Conservation (phyloP, 2,888 invertebrate species). For the Andrena chrysosceles region DNA sequence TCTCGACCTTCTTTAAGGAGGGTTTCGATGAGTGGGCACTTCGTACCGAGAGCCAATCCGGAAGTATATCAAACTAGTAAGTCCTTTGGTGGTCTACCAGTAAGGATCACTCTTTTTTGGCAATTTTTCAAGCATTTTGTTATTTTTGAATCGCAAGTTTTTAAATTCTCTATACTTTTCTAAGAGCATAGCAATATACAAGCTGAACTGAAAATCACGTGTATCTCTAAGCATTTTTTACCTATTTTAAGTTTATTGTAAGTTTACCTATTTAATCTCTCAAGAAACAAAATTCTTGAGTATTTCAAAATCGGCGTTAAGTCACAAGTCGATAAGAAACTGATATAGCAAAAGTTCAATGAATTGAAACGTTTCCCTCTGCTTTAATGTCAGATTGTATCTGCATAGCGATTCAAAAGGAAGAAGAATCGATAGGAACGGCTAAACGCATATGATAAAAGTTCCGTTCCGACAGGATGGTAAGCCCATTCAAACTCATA, state of each 20-base stretch:
- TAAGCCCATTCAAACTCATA: conserved; percentile 39
- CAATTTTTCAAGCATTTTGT: neutral
- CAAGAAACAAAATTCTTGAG: neutral
- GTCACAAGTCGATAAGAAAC: neutral
- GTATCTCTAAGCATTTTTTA: too few relatives aligned
- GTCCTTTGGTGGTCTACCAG: conserved; percentile 6
- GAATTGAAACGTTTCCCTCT: neutral
- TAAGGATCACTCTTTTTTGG: neutral
- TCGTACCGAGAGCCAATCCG: conserved; percentile 47
- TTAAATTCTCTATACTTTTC: too few relatives aligned
- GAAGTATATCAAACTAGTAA: conserved; percentile 38
- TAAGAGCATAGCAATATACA: too few relatives aligned
- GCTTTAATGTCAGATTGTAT: neutral
- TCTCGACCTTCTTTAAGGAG: conserved; percentile 64
- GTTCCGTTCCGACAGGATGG: conserved; percentile 13
- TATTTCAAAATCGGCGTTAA: neutral
- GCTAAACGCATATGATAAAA: conserved; percentile 12
- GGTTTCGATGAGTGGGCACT: conserved; percentile 56
- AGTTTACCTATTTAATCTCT: too few relatives aligned
- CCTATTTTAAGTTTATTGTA: too few relatives aligned
- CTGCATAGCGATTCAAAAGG: neutral
- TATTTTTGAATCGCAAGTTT: neutral
- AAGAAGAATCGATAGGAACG: conserved; percentile 19
- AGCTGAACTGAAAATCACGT: too few relatives aligned
- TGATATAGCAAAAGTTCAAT: neutral